Percentiles rank a stretch among this genome's conserved stretches.
Conservation (phyloP, 2,113 vertebrate species). For the Ciconia stormi region DNA sequence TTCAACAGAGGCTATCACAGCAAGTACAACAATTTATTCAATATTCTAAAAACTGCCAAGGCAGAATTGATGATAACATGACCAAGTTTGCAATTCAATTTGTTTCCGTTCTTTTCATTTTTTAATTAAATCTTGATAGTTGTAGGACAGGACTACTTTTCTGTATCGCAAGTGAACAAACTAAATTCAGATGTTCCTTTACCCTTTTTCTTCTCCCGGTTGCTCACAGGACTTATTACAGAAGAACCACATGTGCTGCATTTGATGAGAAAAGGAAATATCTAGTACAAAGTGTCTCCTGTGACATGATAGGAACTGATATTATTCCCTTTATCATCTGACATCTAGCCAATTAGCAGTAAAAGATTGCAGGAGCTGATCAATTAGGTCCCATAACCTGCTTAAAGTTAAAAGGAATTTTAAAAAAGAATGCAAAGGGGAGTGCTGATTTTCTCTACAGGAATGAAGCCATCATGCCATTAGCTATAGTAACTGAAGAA, state of each 20-base stretch:
- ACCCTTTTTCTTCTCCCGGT: background rate
- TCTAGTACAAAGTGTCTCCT: background rate
- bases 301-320: background rate
- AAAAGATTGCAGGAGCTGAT: conserved; percentile 23
- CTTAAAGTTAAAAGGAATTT: conserved; percentile 24
- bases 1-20: conserved; percentile 18
- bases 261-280: conserved; percentile 33
- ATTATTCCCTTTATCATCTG: background rate
- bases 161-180: background rate
- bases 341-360: conserved; percentile 50
- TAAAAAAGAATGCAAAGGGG: background rate
- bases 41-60: background rate
- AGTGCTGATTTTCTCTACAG: background rate
- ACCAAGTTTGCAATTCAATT: background rate
- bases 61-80: background rate
- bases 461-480: background rate
- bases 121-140: conserved; percentile 25
- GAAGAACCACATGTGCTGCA: background rate
- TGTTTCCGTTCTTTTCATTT: background rate
- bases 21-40: conserved; percentile 37
- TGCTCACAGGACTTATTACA: background rate
- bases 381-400: background rate
- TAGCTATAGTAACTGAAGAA: background rate
- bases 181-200: background rate
- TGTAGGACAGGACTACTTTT: background rate